Base-by-base conservation (phyloP, 2,113 vertebrate genomes). In the Lontra canadensis region DNA sequence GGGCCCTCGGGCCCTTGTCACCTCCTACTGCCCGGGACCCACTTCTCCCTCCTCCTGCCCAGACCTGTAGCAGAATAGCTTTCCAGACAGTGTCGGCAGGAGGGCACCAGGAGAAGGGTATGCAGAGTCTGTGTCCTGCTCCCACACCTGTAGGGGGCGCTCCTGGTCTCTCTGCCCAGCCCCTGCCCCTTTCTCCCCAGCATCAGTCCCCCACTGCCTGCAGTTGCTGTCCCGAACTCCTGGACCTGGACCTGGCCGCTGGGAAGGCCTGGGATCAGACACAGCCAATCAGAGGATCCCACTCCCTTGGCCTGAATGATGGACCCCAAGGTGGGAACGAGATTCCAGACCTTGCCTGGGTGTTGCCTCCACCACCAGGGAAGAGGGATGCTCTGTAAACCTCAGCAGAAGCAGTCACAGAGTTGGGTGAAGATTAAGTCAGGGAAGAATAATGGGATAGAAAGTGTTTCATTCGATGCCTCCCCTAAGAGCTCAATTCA, bases 81-180 rank as follows among this genome's bases (percentile, higher is more conserved):
- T 7, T 20, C 12, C 0, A 0, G 39, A 29, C n/a, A 12, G 26
- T 15, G 29, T 8, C 26, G 0, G n/a, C 2, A 49, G 61, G n/a
- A 36, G 21, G 29, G 4, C 36, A 1, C 23, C 3, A 17, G 34
- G 29, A 31, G 0, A 4, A 1, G n/a, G 11, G 36, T 14, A n/a
- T 26, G 73, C 71, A 52, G 36, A 67, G 83, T 61, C 47, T 11
- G 25, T 3, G 42, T 20, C 29, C 13, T 10, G 73, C 31, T 57
- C 55, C 17, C 14, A 57, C 36, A 8, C 57, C 73, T 90, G 18
- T 1, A 80, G 67, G 39, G 39, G 80, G 29, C 3, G 5, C 21
- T 20, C 13, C 63, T 14, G 21, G 20, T 42, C 31, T 59, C 73
- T 57, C 71, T 4, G 13, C 18, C 34, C 49, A 63, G n/a, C 49